phyloP scores from a whole-genome alignment of 1,140 invertebrate species.

The Rhopalosiphum padi region DNA sequence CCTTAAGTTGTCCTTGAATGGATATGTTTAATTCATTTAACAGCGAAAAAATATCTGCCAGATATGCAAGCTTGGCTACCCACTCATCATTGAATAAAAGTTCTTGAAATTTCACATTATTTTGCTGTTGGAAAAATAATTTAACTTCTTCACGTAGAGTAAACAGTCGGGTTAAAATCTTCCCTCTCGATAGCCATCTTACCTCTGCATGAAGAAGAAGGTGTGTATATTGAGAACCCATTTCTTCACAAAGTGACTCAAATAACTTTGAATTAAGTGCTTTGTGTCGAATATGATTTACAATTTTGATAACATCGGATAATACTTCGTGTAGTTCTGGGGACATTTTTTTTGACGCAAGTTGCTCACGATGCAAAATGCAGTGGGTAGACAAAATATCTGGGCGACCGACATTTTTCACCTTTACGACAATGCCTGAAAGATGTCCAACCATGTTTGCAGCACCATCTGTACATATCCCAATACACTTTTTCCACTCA shows the following conservation, averaged over 20 bases:
- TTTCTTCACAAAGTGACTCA: constrained; percentile 60
- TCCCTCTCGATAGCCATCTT: neutral
- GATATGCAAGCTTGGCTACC: constrained; percentile 60
- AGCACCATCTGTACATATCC: constrained; percentile 60
- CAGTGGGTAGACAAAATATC: constrained; percentile 62
- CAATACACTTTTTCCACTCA: constrained; percentile 60
- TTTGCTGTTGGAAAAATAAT: constrained; percentile 36
- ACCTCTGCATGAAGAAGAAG: constrained; percentile 47
- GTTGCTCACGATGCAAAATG: constrained; percentile 62
- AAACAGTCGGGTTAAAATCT: neutral
- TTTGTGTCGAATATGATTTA: constrained; percentile 62
- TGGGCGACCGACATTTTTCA: constrained; percentile 60
- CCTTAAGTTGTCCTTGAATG: constrained; percentile 54
- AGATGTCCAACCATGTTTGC: neutral
- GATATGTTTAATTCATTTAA: constrained; percentile 58
- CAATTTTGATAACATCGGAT: constrained; percentile 60
- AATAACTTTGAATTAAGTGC: constrained; percentile 61
- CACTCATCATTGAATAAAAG: constrained; percentile 48
- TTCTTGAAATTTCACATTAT: constrained; percentile 45
- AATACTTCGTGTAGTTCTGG: constrained; percentile 55
- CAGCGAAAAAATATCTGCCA: constrained; percentile 57
- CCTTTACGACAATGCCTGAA: constrained; percentile 62
- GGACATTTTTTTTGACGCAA: constrained; percentile 47
- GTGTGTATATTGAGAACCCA: constrained; percentile 59
- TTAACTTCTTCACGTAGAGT: constrained; percentile 10